Percentiles rank a stretch among this genome's conserved stretches.
These are phyloP conservation scores for Cephalotes varians DNA, from an alignment of 2,888 invertebrate genomes.

Conservation along the genomic window DNA sequence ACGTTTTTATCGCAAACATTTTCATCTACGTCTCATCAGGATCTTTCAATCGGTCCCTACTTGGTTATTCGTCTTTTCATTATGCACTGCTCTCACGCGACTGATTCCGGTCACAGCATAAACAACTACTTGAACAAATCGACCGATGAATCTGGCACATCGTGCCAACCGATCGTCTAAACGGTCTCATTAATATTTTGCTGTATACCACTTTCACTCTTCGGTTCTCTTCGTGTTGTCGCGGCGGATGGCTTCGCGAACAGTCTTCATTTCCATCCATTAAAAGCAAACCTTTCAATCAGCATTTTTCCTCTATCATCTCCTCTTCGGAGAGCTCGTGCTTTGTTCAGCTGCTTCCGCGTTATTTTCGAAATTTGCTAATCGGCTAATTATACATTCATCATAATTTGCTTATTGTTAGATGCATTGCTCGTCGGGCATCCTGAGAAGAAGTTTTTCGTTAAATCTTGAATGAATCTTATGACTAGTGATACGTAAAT, in stretches of 20 bases:
- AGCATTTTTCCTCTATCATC: slow-evolving; percentile 27
- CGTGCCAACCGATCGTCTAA: neutral
- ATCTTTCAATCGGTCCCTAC: slow-evolving; percentile 42
- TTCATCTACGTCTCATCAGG: slow-evolving; percentile 55
- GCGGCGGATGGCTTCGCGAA: slow-evolving; percentile 27
- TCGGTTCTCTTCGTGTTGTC: slow-evolving; percentile 36
- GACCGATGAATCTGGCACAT: slow-evolving; percentile 2
- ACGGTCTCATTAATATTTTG: slow-evolving; percentile 48
- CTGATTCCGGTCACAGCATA: neutral
- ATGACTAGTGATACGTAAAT: slow-evolving; percentile 17
- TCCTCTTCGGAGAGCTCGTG: slow-evolving; percentile 23
- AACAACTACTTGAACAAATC: neutral
- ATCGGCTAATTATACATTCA: slow-evolving; percentile 32
- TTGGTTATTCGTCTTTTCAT: slow-evolving; percentile 37
- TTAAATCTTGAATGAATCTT: slow-evolving; percentile 6
- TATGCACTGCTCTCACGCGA: neutral
- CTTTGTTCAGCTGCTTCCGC: slow-evolving; percentile 30
- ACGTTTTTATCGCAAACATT: slow-evolving; percentile 31
- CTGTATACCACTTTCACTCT: slow-evolving; percentile 46
- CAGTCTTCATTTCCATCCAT: slow-evolving; percentile 38
- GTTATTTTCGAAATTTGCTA: slow-evolving; percentile 50
- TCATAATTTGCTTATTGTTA: slow-evolving; percentile 14
- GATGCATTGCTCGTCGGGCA: neutral
- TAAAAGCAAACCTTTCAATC: slow-evolving; percentile 41
- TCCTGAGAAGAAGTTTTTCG: neutral